Conservation (phyloP, 2,797 vertebrate species). For the Graptemys geographica region DNA sequence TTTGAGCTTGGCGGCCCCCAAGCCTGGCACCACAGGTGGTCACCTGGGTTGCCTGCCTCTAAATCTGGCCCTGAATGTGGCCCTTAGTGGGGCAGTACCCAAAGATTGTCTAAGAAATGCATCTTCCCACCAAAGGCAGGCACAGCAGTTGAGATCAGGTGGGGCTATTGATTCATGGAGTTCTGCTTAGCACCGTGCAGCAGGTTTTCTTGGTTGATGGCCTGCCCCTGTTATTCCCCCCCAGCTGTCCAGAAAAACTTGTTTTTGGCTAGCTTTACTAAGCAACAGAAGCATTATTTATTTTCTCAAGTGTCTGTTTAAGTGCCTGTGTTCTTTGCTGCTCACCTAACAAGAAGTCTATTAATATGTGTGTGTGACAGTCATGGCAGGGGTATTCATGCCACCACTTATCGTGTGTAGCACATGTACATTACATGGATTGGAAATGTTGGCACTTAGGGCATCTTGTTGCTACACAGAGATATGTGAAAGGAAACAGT, state of each 20-base stretch:
- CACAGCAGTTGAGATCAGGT: neutral
- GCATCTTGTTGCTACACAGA: neutral
- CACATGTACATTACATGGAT: neutral
- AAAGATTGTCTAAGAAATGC: neutral
- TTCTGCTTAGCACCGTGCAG: neutral
- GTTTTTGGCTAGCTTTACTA: neutral
- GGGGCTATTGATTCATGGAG: neutral
- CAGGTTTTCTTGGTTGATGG: neutral
- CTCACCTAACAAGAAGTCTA: neutral
- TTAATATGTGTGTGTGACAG: neutral
- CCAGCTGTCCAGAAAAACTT: neutral
- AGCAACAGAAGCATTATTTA: neutral
- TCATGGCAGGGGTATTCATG: neutral
- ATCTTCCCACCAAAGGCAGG: neutral
- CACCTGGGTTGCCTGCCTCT: too few species aligned
- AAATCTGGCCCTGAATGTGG: neutral
- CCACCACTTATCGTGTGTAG: neutral
- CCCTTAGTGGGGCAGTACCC: neutral
- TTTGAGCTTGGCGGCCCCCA: too few species aligned
- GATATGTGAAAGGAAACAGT: fast-evolving
- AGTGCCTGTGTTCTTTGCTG: neutral
- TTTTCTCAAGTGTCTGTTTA: neutral
- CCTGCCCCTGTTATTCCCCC: neutral
- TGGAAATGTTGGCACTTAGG: neutral
- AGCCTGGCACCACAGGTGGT: too few species aligned